phyloP scores from a whole-genome alignment of 2,113 vertebrate species.

The Ailuropoda melanoleuca region DNA sequence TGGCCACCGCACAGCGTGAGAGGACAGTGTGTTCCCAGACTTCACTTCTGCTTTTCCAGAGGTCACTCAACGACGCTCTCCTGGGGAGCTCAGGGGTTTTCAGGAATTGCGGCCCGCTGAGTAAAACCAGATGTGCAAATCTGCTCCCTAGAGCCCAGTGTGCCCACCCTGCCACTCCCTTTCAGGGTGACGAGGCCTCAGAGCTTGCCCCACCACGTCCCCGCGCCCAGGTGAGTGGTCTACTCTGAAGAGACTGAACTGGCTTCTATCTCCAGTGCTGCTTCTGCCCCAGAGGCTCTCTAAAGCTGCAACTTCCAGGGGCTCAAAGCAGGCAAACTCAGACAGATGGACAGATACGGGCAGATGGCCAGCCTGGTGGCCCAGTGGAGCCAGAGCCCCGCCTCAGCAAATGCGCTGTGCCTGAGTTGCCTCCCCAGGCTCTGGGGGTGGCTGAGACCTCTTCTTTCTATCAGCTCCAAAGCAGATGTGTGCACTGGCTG shows the following conservation, averaged over 20 bases:
- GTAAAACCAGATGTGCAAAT: constrained; percentile 83
- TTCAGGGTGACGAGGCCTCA: neutral
- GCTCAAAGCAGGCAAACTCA: constrained; percentile 28
- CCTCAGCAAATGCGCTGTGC: neutral
- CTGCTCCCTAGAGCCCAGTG: constrained; percentile 49
- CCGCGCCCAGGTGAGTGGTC: neutral
- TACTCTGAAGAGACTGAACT: neutral
- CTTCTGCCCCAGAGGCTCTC: neutral
- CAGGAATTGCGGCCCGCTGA: constrained; percentile 74
- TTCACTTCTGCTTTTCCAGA: constrained; percentile 82
- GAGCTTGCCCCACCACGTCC: neutral
- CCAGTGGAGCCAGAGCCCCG: neutral
- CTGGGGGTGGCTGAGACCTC: neutral
- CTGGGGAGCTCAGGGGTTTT: constrained; percentile 80
- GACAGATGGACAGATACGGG: constrained; percentile 1
- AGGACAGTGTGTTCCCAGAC: constrained; percentile 82
- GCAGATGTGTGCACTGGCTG: constrained; percentile 54
- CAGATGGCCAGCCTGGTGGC: neutral
- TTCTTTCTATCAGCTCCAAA: constrained; percentile 46
- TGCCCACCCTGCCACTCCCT: constrained; percentile 32
- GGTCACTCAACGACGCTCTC: constrained; percentile 77
- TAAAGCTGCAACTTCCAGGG: neutral
- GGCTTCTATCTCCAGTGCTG: neutral
- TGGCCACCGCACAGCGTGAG: constrained; percentile 60
- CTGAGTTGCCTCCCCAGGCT: neutral